Evolutionary conservation across 2,888 invertebrate species (phyloP), one percentile per base, ranked within the genome.

Genomic region (Lordiphosa fenestrarum): DNA sequence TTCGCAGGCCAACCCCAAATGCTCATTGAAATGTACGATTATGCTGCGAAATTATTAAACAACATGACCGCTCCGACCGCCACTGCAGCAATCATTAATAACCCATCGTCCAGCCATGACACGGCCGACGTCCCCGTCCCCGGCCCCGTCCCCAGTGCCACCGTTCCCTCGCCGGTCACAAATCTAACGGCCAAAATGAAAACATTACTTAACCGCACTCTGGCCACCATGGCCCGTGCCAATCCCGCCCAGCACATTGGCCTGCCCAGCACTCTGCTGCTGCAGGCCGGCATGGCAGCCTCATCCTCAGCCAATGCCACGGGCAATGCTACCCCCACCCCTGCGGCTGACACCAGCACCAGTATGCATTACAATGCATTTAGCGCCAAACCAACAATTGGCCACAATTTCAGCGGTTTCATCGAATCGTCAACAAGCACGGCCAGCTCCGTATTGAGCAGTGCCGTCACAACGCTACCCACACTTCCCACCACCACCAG

Each of bases 1-100:
- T 25, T 19, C 23, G 44, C 36, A 15, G 23, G 19, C 48, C 51
- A 54, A 23, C 19, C 2, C 35, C 30, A 66, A 73, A 84, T 85
- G 76, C 68, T 76, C 51, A 70, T 74, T 72, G 84, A 74, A 72
- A 77, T 85, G 66, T 74, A 82, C 67, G 83, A 86, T 71, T 86
- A 85, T 83, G 86, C 83, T 67, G 75, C 71, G 62, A 83, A 83
- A 81, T 69, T 78, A 73, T 81, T 86, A 69, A 82, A 72, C 69
- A 86, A 72, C 71, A 85, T 81, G 67, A 82, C 73, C 69, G 71
- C 65, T 62, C 72, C 50, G 64, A 72, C 62, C 63, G 67, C 50
- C 62, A 72, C 62, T 60, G 67, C 66, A 60, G 57, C 54, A 52
- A 60, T 65, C 71, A 70, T 70, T 64, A 77, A 67, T 77, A 81